These are phyloP conservation scores for Gambusia holbrooki DNA, from an alignment of 2,113 vertebrate species.

Conservation along the genomic window DNA sequence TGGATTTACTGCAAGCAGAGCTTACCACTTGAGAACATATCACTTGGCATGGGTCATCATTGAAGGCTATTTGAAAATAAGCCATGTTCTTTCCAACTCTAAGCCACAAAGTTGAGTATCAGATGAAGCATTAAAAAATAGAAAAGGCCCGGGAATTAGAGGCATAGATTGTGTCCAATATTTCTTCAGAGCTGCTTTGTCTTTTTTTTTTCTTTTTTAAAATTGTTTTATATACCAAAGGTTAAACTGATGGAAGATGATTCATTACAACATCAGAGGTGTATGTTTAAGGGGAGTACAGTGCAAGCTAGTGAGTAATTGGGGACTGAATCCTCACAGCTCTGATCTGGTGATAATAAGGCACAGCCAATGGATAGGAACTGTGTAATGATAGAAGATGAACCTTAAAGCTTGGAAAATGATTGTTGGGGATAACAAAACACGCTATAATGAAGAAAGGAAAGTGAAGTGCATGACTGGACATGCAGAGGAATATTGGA, in stretches of 20 bases:
- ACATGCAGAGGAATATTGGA: slow-evolving; percentile 30
- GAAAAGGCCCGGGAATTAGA: neutral
- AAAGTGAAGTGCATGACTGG: slow-evolving; percentile 4
- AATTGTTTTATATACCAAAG: slow-evolving; percentile 6
- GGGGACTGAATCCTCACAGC: slow-evolving; percentile 17
- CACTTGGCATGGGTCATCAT: slow-evolving; percentile 42
- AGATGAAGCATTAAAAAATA: slow-evolving; percentile 4
- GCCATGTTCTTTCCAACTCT: slow-evolving; percentile 40
- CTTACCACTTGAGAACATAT: slow-evolving; percentile 52
- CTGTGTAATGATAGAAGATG: slow-evolving; percentile 9
- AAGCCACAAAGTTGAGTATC: slow-evolving; percentile 31
- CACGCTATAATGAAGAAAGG: neutral
- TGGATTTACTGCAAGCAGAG: slow-evolving; percentile 54
- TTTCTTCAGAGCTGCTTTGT: slow-evolving; percentile 27
- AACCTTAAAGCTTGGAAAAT: slow-evolving; percentile 14
- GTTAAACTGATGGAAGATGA: slow-evolving; percentile 27
- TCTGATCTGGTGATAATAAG: slow-evolving; percentile 47
- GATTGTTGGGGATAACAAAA: neutral
- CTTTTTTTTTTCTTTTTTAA: slow-evolving; percentile 4
- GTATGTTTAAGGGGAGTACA: no score
- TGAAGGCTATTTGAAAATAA: slow-evolving; percentile 54
- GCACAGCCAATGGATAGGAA: slow-evolving; percentile 17
- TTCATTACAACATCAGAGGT: slow-evolving; percentile 18
- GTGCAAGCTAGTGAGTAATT: no score
- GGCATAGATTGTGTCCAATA: slow-evolving; percentile 26